A percentile compares a stretch with the other conserved stretches of the same genome.
Conservation (phyloP, 2,113 vertebrate genomes). For the Scomber colias region DNA sequence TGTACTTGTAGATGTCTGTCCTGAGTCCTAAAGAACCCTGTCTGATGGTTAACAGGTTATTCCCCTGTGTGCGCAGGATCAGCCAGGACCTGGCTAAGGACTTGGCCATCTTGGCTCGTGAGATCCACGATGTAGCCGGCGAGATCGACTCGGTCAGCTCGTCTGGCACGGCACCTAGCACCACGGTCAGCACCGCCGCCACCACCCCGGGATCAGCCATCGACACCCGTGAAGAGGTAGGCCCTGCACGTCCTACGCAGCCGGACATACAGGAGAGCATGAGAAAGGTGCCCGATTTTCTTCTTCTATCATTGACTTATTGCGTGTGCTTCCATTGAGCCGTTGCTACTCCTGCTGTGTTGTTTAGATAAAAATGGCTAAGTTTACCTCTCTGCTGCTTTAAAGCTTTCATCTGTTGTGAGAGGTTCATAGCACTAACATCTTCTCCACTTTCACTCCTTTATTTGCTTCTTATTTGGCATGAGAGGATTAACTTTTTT, state of each 20-base stretch:
- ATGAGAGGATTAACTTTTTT: conserved; percentile 6
- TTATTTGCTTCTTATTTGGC: conserved; percentile 18
- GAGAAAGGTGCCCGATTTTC: conserved; percentile 93
- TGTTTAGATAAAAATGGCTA: conserved; percentile 29
- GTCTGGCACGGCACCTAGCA: conserved; percentile 98
- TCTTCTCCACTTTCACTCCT: conserved; percentile 22
- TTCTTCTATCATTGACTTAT: conserved; percentile 83
- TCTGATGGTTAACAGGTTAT: conserved; percentile 88
- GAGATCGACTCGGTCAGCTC: conserved; percentile 99
- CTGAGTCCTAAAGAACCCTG: conserved; percentile 74
- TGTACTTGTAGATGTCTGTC: conserved; percentile 55
- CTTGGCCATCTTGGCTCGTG: conserved; percentile 97
- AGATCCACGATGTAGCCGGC: conserved; percentile 99
- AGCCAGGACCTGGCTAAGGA: conserved; percentile 96
- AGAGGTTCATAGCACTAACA: conserved; percentile 4
- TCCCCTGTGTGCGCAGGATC: conserved; percentile 94
- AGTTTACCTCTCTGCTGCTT: conserved; percentile 18
- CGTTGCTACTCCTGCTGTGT: conserved; percentile 60
- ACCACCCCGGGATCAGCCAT: conserved; percentile 99
- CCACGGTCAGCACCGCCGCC: conserved; percentile 99
- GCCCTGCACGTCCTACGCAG: conserved; percentile 84
- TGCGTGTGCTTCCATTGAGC: conserved; percentile 33
- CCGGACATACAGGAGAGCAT: conserved; percentile 88
- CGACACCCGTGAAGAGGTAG: conserved; percentile 99
- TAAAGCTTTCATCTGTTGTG: conserved; percentile 36